Percentiles rank a stretch among this genome's conserved stretches.
phyloP scores from a whole-genome alignment of 2,797 vertebrate species.

The Cuculus canorus region DNA sequence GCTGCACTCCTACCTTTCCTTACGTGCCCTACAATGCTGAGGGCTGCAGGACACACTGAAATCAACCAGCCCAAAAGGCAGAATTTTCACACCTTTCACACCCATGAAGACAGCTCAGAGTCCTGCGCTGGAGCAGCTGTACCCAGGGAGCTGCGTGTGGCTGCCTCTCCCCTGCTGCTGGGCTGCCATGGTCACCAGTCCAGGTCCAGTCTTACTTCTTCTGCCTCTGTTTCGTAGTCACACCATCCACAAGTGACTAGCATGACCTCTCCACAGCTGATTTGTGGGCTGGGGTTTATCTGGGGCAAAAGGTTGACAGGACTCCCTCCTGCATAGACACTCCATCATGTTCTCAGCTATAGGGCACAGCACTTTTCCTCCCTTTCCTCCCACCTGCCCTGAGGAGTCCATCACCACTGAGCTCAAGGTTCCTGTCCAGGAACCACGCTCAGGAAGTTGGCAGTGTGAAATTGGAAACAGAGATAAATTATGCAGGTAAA shows the following conservation, averaged over 20 bases:
- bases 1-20: rapidly evolving
- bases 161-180: rapidly evolving
- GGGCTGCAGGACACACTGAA: background rate
- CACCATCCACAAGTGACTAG: rapidly evolving
- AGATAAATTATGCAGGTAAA: background rate
- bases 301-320: background rate
- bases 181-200: background rate
- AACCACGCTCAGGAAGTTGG: background rate
- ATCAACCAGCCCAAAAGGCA: background rate
- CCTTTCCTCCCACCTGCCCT: rapidly evolving
- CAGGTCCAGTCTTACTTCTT: background rate
- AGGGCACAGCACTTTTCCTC: background rate
- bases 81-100: background rate
- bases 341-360: background rate
- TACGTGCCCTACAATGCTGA: rapidly evolving
- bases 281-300: background rate
- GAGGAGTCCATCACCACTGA: background rate
- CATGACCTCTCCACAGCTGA: background rate
- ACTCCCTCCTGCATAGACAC: rapidly evolving
- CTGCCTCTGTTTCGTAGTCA: background rate
- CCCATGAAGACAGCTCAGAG: too few species aligned
- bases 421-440: background rate
- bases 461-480: background rate
- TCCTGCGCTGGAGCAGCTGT: rapidly evolving
- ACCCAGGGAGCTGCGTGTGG: background rate